Evolutionary conservation across 2,113 vertebrate species (phyloP), one percentile per base, ranked within the genome.

Genomic region (Aptenodytes patagonicus): DNA sequence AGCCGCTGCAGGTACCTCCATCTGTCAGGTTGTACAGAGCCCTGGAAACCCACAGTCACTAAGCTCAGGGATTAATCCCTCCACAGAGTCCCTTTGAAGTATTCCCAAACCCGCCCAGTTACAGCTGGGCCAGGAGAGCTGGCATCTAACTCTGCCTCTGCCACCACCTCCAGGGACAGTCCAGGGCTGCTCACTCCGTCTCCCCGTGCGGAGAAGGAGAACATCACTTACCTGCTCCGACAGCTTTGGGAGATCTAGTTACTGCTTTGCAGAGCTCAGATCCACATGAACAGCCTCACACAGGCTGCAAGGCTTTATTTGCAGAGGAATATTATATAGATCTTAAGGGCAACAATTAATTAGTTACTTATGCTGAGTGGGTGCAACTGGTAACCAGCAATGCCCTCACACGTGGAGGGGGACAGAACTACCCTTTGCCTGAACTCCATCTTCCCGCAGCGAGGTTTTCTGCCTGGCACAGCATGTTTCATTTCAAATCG

Each of bases 181-280:
- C 46, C 17, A 7, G 36, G n/a, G 40, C 81, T 93, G 60, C 73
- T 94, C 62, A 7, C 20, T 34, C 55, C 21, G 7, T 42, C 58
- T 60, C 61, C 55, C 17, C 7, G 1, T 17, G 54, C 0, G 34
- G 61, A 93, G 64, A 83, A 91, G 38, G 19, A 61, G 71, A 84
- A 87, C 61, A 57, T 44, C 87, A 93, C 89, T 93, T 83, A 96
- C 87, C 94, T 91, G 86, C 54, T 95, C 58, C 3, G 2, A 87
- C 54, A 92, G 91, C 64, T 70, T 32, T 79, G 44, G 54, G 57
- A 89, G 44, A 82, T 81, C 40, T 69, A 61, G 38, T 40, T 87
- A 87, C 55, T 68, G 89, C 93, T 94, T 76, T 84, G 69, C 94
- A 95, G 72, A 65, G 34, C 60, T 89, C 57, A 68, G 38, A 94